Evolutionary conservation across 2,113 vertebrate genomes (phyloP), one percentile per base, ranked within the genome.

Genomic region (Hippoglossus stenolepis): DNA sequence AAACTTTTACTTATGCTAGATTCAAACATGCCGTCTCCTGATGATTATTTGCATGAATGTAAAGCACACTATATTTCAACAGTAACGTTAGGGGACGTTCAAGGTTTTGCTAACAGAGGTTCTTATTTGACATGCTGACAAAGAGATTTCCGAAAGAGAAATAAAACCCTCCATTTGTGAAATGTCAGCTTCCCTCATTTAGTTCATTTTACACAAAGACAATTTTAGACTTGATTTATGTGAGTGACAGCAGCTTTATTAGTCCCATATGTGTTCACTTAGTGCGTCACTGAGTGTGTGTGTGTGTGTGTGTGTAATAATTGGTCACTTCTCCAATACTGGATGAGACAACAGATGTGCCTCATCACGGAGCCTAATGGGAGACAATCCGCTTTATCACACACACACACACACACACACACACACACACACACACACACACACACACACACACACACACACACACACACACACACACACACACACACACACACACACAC

Each of bases 361-460:
- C 71, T 87, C 73, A 64, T 84, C 73, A 77, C 70, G 79, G 81
- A 71, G 74, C 76, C 64, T 91, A 91, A 92, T 91, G 88, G 81
- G 65, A 56, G 47, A 84, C 79, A 92, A 90, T 90, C 82, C 57
- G 63, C 87, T 31, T 31, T 31, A 7, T 31, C 31, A 7, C 31
- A 31, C n/a, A n/a, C n/a, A n/a, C n/a, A n/a, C 5, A 31, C 28
- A 31, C 28, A 31, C 28, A 31, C 28, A 6, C 28, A 31, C 28
- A 31, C 28, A 6, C 28, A 31, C 28, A 31, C 28, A 6, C 28
- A 31, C 31, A 31, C 31, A 31, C 31, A 31, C 31, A 31, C 31
- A 7, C 31, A 31, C 31, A 31, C 31, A 31, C 31, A 31, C 31
- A 7, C 28, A 31, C 28, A 31, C 28, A 6, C 28, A 31, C 28